Evolutionary conservation across 1,140 invertebrate species (phyloP), one percentile per base, ranked within the genome.

Genomic region (Telenomus remus): DNA sequence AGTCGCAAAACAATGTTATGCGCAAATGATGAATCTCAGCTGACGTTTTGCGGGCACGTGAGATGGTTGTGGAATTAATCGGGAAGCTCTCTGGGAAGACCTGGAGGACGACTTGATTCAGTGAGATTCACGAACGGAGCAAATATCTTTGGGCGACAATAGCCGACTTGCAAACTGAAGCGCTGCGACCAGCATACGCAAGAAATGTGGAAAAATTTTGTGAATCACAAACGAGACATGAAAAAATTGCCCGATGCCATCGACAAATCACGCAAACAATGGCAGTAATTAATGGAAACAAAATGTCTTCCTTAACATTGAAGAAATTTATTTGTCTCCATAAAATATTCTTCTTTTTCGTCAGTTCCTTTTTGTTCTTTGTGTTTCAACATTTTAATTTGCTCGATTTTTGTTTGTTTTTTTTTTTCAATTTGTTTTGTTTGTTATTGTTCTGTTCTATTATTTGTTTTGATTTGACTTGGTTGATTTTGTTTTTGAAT

Each of bases 1-100:
- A 44, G 13, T 12, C 11, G 13, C 61, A 73, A 73, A 73, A 61
- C 63, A 73, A 66, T 66, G 66, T 73, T 65, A 61, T 73, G 70
- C 70, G 70, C 55, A 61, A 50, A 73, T 60, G 15, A 54, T 66
- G 37, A 11, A 43, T 46, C 37, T 61, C 19, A 9, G 60, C 68
- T n/a, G 53, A 57, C 53, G 59, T 72, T 35, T 54, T 39, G 39
- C 10, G 9, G 4, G 19, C 60, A 65, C 70, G 70, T 73, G 70
- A 53, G 55, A 8, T 0, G 71, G 0, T 12, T 74, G 12, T 34
- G 1, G 66, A 74, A 13, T 11, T 46, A 61, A 35, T 9, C 63
- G 71, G 63, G 63, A 66, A 66, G 63, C 51, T 39, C 37, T 3
- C 37, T 2, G 8, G 50, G n/a, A n/a, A n/a, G 19, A 16, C 7